Evolutionary conservation across 2,113 vertebrate species (phyloP), one percentile per base, ranked within the genome.

Genomic region (Perognathus longimembris): DNA sequence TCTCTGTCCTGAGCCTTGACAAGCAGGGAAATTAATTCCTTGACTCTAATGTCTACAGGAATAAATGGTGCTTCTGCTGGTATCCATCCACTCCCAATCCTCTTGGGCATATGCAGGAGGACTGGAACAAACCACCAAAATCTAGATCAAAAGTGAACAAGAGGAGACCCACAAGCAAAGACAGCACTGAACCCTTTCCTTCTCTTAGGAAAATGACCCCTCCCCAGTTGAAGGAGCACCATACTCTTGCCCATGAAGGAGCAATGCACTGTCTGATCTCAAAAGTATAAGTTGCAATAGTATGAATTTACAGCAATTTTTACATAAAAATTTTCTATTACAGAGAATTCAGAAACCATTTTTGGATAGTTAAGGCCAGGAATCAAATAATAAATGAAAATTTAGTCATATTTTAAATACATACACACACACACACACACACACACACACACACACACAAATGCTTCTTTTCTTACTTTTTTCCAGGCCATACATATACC

Each of bases 1-100:
- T 97, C 94, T 97, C 96, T 97, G 96, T 93, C 96, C 96, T 96
- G 96, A 96, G 95, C 95, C 96, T 96, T 34, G 95, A 94, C 59
- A 94, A 96, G 96, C 95, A 95, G 91, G 94, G 89, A 91, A 95
- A 94, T 93, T 92, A 92, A 83, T 92, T 92, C 94, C 93, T 96
- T 89, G 96, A 75, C 86, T 91, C 96, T 97, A 97, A 94, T 95
- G 59, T 94, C 96, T 97, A 97, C 91, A 84, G 96, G 94, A 90
- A 92, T 91, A 94, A 94, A 70, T 95, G 95, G 84, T 74, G 96
- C 96, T 95, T 93, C 96, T 94, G 96, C 95, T 94, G 96, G 81
- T 86, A 94, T 95, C 93, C 96, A 85, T 94, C 95, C 96, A 95
- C 42, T 95, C 94, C 96, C 96, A 96, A 92, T 97, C 96, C 96